phyloP scores from a whole-genome alignment of 1,140 invertebrate genomes.

The Ctenoplectra terminalis region DNA sequence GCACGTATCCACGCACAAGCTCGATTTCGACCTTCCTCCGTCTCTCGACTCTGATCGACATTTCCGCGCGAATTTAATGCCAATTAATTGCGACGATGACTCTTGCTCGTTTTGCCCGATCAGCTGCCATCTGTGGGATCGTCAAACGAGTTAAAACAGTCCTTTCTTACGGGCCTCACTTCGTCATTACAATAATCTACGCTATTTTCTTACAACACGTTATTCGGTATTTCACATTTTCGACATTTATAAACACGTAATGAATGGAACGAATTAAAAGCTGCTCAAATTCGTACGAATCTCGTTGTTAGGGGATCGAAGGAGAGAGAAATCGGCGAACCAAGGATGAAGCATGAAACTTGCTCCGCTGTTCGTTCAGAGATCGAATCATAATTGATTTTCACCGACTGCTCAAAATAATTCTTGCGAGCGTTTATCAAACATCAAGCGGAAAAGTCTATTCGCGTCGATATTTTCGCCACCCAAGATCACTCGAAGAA shows the following conservation, averaged over 20 bases:
- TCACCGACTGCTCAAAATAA: no score
- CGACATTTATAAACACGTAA: background rate
- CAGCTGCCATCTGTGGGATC: conserved; percentile 19
- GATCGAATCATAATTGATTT: no score
- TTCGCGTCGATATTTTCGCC: no score
- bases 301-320: background rate
- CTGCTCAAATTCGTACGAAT: background rate
- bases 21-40: conserved; percentile 26
- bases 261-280: background rate
- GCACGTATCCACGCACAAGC: conserved; percentile 26
- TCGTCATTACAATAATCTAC: background rate
- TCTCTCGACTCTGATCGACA: conserved; percentile 25
- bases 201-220: background rate
- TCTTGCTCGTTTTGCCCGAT: background rate
- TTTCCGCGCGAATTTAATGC: conserved; percentile 24
- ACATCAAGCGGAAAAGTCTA: no score
- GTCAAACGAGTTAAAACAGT: background rate
- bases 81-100: conserved; percentile 9
- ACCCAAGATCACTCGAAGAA: background rate
- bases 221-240: background rate
- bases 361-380: no score
- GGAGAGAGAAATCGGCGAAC: conserved; percentile 17
- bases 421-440: no score
- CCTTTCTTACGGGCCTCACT: background rate
- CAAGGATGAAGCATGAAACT: background rate